Evolutionary conservation across 2,888 invertebrate genomes (phyloP).

Genomic region (Dasypogon diadema): DNA sequence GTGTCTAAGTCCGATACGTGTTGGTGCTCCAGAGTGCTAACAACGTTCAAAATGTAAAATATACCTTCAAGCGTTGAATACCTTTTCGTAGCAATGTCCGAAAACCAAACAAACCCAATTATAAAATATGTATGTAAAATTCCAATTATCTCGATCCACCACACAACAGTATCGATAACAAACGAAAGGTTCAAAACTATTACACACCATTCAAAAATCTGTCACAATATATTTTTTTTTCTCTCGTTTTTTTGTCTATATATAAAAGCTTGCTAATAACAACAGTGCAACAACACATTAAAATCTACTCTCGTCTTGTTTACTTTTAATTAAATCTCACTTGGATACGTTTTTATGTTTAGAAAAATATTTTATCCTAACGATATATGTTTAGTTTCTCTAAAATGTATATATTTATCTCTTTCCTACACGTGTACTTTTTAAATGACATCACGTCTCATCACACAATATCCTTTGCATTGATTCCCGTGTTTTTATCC

Average conservation of each 20-base stretch:
- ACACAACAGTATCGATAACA: too few relatives aligned
- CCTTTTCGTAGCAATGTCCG: too few relatives aligned
- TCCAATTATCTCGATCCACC: too few relatives aligned
- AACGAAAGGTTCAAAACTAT: too few relatives aligned
- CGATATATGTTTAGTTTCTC: slow-evolving; percentile 12
- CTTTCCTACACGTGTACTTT: slow-evolving; percentile 36
- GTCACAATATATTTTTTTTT: background rate
- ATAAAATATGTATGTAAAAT: too few relatives aligned
- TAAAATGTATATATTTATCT: slow-evolving; percentile 26
- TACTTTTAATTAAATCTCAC: slow-evolving; percentile 9
- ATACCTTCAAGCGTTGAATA: too few relatives aligned
- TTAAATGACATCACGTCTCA: slow-evolving; percentile 35
- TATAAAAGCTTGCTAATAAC: slow-evolving; percentile 33
- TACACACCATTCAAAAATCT: background rate
- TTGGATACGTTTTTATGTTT: background rate
- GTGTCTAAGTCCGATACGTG: too few relatives aligned
- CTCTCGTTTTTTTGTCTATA: background rate
- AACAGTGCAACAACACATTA: slow-evolving; percentile 37
- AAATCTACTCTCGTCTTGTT: slow-evolving; percentile 22
- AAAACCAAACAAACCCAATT: too few relatives aligned
- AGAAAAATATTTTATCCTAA: slow-evolving; percentile 29
- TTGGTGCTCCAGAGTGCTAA: too few relatives aligned
- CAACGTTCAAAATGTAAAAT: too few relatives aligned
- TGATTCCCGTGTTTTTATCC: slow-evolving; percentile 4
- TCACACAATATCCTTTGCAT: slow-evolving; percentile 34